Conservation (phyloP, 1,140 invertebrate species). For the Dendroctonus valens region DNA sequence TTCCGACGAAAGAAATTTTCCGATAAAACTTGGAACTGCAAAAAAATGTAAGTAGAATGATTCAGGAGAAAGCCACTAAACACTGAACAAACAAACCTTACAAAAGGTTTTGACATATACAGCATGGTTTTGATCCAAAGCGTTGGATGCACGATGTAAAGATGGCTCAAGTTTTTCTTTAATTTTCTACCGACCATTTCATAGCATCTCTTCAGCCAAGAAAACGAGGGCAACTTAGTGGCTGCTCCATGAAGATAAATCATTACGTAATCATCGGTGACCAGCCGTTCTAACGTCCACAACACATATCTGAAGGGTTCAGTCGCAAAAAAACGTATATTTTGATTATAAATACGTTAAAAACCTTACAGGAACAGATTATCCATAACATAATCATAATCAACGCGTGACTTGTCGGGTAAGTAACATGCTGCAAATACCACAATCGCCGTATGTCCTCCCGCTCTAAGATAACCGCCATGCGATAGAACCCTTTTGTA, state of each 20-base stretch:
- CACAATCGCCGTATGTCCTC: slow-evolving; percentile 77
- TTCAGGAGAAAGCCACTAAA: background rate
- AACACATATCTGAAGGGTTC: slow-evolving; percentile 63
- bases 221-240: slow-evolving; percentile 73
- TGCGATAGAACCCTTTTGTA: slow-evolving; percentile 72
- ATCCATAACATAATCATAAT: slow-evolving; percentile 91
- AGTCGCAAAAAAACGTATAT: background rate
- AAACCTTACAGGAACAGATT: slow-evolving; percentile 78
- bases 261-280: slow-evolving; percentile 86
- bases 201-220: slow-evolving; percentile 81
- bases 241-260: slow-evolving; percentile 85
- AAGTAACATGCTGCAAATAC: slow-evolving; percentile 86
- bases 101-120: slow-evolving; percentile 78
- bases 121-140: slow-evolving; percentile 87
- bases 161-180: slow-evolving; percentile 78
- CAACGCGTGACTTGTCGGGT: slow-evolving; percentile 73
- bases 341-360: background rate
- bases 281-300: slow-evolving; percentile 79
- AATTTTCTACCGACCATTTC: slow-evolving; percentile 72
- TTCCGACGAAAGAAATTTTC: slow-evolving; percentile 77
- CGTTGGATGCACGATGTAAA: slow-evolving; percentile 89
- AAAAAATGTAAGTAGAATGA: slow-evolving; percentile 16
- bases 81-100: slow-evolving; percentile 62
- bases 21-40: slow-evolving; percentile 83
- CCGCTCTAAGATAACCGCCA: slow-evolving; percentile 70